Conservation (phyloP, 2,113 vertebrate species). For the Microtus richardsoni region DNA sequence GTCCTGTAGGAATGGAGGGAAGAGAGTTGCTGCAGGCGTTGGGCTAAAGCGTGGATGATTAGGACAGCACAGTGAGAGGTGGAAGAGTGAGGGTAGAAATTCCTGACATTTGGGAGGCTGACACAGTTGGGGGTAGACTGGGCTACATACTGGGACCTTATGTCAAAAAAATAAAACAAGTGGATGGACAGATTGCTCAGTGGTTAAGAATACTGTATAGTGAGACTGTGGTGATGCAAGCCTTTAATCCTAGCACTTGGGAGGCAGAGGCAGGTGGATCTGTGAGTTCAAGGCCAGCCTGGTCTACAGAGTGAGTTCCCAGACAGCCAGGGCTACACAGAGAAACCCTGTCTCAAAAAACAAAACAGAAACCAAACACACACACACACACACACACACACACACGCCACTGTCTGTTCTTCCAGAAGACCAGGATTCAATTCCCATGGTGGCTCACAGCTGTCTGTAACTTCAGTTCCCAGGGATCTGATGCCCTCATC, state of each 20-base stretch:
- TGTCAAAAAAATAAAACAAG: background rate
- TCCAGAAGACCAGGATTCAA: background rate
- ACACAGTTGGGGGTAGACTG: background rate
- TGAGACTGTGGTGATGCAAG: no score
- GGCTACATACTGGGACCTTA: background rate
- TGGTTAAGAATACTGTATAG: background rate
- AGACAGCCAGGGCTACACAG: no score
- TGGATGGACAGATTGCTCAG: background rate
- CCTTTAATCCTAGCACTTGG: no score
- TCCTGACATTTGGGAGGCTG: background rate
- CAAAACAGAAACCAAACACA: no score
- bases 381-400: no score
- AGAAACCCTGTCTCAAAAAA: no score
- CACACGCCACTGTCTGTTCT: background rate
- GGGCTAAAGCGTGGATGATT: background rate
- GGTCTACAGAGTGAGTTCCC: no score
- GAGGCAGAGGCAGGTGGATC: no score
- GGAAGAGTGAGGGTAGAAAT: background rate
- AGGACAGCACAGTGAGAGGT: background rate
- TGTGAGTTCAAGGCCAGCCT: no score
- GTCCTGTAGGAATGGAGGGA: background rate
- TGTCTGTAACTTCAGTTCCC: background rate
- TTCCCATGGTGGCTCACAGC: background rate
- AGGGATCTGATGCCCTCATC: background rate
- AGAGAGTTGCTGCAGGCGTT: slow-evolving; percentile 32